phyloP scores from a whole-genome alignment of 2,797 vertebrate genomes.

The Poecile montanus region DNA sequence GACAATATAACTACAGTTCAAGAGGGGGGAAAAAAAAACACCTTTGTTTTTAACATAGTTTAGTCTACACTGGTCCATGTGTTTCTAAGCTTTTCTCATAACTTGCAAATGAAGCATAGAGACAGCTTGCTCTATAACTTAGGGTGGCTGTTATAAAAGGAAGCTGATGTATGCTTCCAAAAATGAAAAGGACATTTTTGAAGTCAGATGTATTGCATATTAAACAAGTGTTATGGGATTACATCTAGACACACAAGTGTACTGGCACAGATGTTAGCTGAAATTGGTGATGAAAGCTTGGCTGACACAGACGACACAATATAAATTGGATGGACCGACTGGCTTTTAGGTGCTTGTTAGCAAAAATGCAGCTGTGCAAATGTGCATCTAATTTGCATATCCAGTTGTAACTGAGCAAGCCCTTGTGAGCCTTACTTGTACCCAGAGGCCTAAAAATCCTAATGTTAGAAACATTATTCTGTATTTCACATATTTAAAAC shows the following conservation, averaged over 20 bases:
- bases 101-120: slow-evolving; percentile 3
- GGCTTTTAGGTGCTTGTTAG: neutral
- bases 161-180: slow-evolving; percentile 10
- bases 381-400: neutral
- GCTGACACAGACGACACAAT: neutral
- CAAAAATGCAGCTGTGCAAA: neutral
- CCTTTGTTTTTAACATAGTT: neutral
- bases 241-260: neutral
- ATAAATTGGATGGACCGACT: neutral
- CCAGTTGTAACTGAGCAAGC: neutral
- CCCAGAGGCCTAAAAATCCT: neutral
- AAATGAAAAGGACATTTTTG: neutral
- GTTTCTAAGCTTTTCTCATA: neutral
- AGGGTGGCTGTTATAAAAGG: neutral
- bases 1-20: neutral
- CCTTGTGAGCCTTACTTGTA: neutral
- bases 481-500: neutral
- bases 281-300: slow-evolving; percentile 12
- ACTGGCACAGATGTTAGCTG: neutral
- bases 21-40: neutral
- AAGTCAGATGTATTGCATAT: neutral
- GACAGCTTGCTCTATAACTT: neutral
- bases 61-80: neutral
- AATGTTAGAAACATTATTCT: neutral
- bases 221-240: neutral